A percentile compares a stretch with the other conserved stretches of the same genome.
phyloP scores from a whole-genome alignment of 1,140 invertebrate genomes.

The Zaprionus lachaisei region DNA sequence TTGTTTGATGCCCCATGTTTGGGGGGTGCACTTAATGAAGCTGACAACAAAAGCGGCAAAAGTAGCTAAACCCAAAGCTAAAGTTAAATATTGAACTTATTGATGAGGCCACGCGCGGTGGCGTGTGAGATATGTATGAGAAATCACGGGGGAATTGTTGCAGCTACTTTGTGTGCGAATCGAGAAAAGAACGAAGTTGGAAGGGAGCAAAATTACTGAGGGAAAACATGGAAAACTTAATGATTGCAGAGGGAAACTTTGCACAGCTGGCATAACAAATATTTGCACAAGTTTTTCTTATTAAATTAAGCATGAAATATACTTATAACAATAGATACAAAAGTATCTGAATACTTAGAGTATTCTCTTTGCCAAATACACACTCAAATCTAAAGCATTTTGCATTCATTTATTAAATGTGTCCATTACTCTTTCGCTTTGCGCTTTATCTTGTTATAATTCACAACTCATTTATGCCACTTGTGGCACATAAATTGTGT shows the following conservation, averaged over 20 bases:
- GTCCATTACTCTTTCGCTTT: neutral
- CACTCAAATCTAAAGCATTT: too few species aligned
- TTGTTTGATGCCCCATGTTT: slow-evolving; percentile 22
- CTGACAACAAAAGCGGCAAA: slow-evolving; percentile 31
- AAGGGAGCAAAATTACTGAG: neutral
- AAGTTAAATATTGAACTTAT: slow-evolving; percentile 57
- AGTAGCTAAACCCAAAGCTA: slow-evolving; percentile 40
- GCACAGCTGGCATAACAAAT: neutral
- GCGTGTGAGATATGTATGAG: slow-evolving; percentile 9
- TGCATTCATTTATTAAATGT: too few species aligned
- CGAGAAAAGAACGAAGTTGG: slow-evolving; percentile 1
- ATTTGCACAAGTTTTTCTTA: neutral
- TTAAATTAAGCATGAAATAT: neutral
- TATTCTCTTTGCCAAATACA: too few species aligned
- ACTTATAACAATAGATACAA: neutral
- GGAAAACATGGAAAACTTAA: slow-evolving; percentile 1
- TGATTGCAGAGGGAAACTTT: neutral
- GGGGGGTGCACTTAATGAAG: slow-evolving; percentile 47
- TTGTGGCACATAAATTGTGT: slow-evolving; percentile 17
- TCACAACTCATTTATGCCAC: slow-evolving; percentile 17
- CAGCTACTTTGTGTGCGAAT: slow-evolving; percentile 19
- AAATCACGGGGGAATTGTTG: slow-evolving; percentile 12
- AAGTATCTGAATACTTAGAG: neutral
- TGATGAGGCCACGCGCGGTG: slow-evolving; percentile 26
- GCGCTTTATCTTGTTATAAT: neutral